These are phyloP conservation scores for Pseudococcus jackbeardsleyi DNA, from an alignment of 2,888 invertebrate species.

Conservation along the genomic window DNA sequence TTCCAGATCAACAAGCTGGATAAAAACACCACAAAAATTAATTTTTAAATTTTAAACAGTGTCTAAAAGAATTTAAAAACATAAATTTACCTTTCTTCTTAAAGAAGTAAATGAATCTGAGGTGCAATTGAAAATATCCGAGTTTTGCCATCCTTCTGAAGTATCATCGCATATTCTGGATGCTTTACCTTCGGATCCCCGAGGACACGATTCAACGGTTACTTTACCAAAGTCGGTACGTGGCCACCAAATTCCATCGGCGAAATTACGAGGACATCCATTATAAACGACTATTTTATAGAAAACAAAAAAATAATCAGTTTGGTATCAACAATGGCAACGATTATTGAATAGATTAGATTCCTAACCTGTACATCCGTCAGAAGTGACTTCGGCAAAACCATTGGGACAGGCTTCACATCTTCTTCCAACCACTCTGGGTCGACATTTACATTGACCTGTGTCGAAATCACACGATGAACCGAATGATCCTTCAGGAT, in stretches of 20 bases:
- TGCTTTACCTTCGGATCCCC: conserved; percentile 85
- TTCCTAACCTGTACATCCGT: conserved; percentile 85
- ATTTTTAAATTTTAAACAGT: conserved; percentile 13
- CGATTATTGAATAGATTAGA: not conserved
- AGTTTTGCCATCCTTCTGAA: conserved; percentile 85
- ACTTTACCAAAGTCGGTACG: conserved; percentile 85
- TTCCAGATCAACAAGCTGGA: conserved; percentile 84
- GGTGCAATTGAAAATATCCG: conserved; percentile 95
- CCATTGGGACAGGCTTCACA: conserved; percentile 89
- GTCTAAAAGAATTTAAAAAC: not conserved
- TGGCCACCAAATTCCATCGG: conserved; percentile 93
- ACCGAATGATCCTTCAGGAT: conserved; percentile 86
- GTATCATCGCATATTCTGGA: conserved; percentile 83
- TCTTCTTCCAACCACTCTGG: conserved; percentile 90
- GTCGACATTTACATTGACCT: conserved; percentile 92
- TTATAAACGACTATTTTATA: conserved; percentile 85
- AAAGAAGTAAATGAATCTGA: conserved; percentile 87
- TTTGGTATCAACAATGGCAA: not conserved
- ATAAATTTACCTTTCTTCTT: conserved; percentile 76
- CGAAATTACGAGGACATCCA: conserved; percentile 89
- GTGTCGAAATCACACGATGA: conserved; percentile 83
- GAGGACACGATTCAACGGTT: conserved; percentile 86
- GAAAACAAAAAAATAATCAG: conserved; percentile 54
- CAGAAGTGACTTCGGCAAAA: conserved; percentile 90
- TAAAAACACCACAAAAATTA: conserved; percentile 65